Conservation (phyloP, 2,888 invertebrate species). For the Stenodema calcarata region DNA sequence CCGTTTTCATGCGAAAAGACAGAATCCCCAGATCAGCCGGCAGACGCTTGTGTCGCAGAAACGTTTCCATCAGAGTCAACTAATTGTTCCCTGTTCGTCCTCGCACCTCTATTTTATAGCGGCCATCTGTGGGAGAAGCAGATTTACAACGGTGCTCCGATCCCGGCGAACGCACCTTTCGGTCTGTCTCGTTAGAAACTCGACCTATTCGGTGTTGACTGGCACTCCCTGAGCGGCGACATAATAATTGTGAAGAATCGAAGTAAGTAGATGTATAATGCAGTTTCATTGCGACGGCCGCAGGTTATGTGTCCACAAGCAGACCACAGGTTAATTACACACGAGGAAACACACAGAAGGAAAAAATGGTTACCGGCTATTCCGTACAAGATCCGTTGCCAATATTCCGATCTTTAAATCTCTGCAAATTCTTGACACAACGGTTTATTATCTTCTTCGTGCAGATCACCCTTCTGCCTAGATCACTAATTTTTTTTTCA, state of each 20-base stretch:
- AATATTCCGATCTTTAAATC: too few relatives aligned
- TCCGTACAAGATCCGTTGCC: too few relatives aligned
- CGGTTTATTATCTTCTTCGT: too few relatives aligned
- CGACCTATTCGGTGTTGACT: background rate
- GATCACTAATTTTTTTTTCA: too few relatives aligned
- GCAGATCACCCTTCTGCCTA: too few relatives aligned
- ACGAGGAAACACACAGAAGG: too few relatives aligned
- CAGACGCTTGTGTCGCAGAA: background rate
- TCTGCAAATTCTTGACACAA: too few relatives aligned
- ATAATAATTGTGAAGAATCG: background rate
- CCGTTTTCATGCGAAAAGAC: background rate
- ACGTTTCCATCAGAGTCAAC: background rate
- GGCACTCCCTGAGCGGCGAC: background rate
- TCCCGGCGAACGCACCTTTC: background rate
- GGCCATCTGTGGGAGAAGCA: background rate
- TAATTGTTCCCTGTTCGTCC: background rate
- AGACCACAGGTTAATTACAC: too few relatives aligned
- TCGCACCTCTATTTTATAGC: background rate
- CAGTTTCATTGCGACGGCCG: too few relatives aligned
- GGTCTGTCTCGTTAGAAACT: background rate
- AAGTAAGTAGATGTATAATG: too few relatives aligned
- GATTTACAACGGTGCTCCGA: background rate
- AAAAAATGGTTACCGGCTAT: too few relatives aligned
- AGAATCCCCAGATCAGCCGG: background rate
- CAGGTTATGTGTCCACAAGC: too few relatives aligned